phyloP scores from a whole-genome alignment of 1,140 invertebrate genomes.

The Brachionus rubens region DNA sequence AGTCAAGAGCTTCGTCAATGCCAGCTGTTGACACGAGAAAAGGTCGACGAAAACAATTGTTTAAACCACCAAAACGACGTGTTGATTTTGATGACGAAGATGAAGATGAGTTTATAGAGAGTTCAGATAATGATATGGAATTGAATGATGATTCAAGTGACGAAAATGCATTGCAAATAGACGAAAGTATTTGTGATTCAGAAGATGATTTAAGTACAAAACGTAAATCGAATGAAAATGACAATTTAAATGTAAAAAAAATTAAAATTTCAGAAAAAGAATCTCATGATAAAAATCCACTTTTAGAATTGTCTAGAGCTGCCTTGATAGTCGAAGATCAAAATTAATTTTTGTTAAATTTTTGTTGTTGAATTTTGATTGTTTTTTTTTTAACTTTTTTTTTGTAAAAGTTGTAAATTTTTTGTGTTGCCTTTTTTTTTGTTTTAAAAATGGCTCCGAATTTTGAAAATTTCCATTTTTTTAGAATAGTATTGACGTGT shows the following conservation, averaged over 20 bases:
- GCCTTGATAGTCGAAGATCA: slow-evolving; percentile 9
- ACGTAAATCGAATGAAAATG: not conserved
- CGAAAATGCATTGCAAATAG: slow-evolving; percentile 14
- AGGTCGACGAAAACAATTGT: slow-evolving; percentile 26
- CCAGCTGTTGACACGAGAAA: not conserved
- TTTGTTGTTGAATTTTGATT: not conserved
- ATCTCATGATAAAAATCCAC: slow-evolving; percentile 8
- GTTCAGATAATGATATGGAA: not conserved
- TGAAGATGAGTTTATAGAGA: not conserved
- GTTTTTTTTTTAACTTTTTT: slow-evolving; percentile 3
- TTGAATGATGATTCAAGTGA: not conserved
- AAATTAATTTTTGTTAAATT: not conserved
- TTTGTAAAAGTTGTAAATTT: slow-evolving; percentile 8
- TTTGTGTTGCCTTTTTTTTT: no score
- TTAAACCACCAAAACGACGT: not conserved
- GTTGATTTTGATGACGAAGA: not conserved
- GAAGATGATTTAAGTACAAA: not conserved
- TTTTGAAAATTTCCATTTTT: slow-evolving; percentile 25
- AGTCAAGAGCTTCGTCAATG: slow-evolving; percentile 23
- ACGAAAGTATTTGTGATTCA: not conserved
- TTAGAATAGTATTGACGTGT: slow-evolving; percentile 19
- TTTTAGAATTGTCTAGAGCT: slow-evolving; percentile 1
- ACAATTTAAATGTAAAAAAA: not conserved
- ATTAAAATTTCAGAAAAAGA: not conserved
- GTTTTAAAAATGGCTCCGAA: no score